Conservation (phyloP, 1,140 invertebrate genomes). For the Sminthurides bifidus region DNA sequence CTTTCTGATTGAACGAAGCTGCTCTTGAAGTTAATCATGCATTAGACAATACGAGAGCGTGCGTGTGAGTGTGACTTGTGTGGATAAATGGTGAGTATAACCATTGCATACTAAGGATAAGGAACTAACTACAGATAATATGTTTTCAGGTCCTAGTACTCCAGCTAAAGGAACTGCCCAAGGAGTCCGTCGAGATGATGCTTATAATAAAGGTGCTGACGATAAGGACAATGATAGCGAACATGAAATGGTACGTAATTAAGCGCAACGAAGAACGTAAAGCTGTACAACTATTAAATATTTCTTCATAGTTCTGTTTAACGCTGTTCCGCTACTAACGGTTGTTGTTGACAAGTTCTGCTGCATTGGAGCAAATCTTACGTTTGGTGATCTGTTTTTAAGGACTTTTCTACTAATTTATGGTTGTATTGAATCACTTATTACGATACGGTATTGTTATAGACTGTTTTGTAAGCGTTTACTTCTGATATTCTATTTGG, state of each 20-base stretch:
- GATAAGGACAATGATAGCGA: conserved; percentile 19
- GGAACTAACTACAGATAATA: background rate
- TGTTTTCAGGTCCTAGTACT: conserved; percentile 16
- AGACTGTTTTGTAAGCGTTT: no score
- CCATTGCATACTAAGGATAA: no score
- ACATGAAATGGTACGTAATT: conserved; percentile 29
- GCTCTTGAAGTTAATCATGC: background rate
- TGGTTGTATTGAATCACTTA: conserved; percentile 3
- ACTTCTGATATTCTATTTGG: no score
- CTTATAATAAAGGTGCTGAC: conserved; percentile 18
- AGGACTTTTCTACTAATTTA: conserved; percentile 1
- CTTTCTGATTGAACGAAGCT: background rate
- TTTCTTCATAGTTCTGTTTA: no score
- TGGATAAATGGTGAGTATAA: background rate
- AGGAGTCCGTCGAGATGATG: conserved; percentile 8
- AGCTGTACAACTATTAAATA: no score
- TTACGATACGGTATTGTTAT: no score
- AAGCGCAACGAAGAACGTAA: no score
- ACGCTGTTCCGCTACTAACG: no score
- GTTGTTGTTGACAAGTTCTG: no score
- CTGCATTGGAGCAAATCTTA: no score
- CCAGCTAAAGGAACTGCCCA: conserved; percentile 13
- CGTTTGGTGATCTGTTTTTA: no score
- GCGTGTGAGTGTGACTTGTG: background rate
- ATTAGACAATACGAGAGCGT: background rate